These are phyloP conservation scores for Caloenas nicobarica DNA, from an alignment of 2,113 vertebrate species.

Conservation along the genomic window DNA sequence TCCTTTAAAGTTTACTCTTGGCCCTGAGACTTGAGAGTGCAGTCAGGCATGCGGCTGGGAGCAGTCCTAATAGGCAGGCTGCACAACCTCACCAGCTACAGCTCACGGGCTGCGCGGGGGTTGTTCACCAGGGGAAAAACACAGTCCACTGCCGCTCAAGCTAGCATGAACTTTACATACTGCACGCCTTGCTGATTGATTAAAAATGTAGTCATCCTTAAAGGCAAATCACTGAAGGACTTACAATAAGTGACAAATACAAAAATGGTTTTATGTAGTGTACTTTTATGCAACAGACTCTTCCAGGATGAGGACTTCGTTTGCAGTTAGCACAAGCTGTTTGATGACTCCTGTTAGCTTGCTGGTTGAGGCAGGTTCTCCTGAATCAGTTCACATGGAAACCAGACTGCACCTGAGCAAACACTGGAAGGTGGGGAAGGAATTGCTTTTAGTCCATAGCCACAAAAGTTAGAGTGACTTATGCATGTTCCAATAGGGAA, in stretches of 20 bases:
- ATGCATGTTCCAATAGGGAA: constrained; percentile 53
- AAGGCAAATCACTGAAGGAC: constrained; percentile 60
- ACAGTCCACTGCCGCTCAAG: constrained; percentile 40
- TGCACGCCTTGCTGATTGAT: constrained; percentile 67
- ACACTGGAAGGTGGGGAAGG: constrained; percentile 58
- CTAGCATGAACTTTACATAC: constrained; percentile 67
- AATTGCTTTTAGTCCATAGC: constrained; percentile 51
- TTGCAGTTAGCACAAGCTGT: background rate
- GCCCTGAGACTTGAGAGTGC: constrained; percentile 51
- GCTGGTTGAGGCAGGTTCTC: constrained; percentile 41
- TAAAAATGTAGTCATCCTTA: constrained; percentile 74
- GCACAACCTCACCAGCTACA: constrained; percentile 51
- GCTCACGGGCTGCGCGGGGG: constrained; percentile 36
- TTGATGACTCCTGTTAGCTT: constrained; percentile 29
- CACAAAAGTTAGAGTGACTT: constrained; percentile 61
- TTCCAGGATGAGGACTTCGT: constrained; percentile 40
- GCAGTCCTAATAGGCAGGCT: constrained; percentile 48
- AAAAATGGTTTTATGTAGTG: constrained; percentile 31
- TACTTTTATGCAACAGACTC: background rate
- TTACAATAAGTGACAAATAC: constrained; percentile 47
- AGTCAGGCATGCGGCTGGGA: constrained; percentile 62
- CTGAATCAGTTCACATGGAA: constrained; percentile 56
- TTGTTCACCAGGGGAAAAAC: constrained; percentile 40
- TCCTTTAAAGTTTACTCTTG: constrained; percentile 66
- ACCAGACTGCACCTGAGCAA: constrained; percentile 75